phyloP scores from a whole-genome alignment of 2,888 invertebrate genomes.

The Drosophila merina region DNA sequence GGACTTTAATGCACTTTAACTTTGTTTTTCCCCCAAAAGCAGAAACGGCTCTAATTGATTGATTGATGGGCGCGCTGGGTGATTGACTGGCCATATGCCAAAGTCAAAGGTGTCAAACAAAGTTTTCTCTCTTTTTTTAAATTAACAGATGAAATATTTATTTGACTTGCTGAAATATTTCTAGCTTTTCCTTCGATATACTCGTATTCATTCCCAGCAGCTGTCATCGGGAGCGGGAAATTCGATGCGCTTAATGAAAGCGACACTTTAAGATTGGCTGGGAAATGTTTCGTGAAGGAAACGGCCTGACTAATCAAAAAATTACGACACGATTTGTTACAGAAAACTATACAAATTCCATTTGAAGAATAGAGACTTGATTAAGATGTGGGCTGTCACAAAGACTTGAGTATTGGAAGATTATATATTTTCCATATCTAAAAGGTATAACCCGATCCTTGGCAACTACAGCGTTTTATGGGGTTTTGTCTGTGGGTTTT shows the following conservation, averaged over 20 bases:
- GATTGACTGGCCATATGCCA: constrained; percentile 62
- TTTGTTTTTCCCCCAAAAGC: constrained; percentile 4
- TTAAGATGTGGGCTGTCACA: constrained; percentile 66
- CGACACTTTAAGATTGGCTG: constrained; percentile 58
- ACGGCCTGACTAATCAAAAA: constrained; percentile 70
- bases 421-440: constrained; percentile 9
- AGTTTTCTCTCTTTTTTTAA: constrained; percentile 7
- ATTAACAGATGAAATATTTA: constrained; percentile 52
- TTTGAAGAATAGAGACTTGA: constrained; percentile 49
- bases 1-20: constrained; percentile 68
- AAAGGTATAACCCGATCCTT: background rate
- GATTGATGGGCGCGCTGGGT: constrained; percentile 51
- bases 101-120: constrained; percentile 61
- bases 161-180: constrained; percentile 56
- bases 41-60: constrained; percentile 60
- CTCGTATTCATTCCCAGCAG: constrained; percentile 35
- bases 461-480: background rate
- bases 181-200: constrained; percentile 27
- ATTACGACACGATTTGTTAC: constrained; percentile 73
- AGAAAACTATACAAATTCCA: constrained; percentile 57
- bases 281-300: constrained; percentile 9
- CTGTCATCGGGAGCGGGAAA: constrained; percentile 60
- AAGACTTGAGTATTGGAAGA: constrained; percentile 1
- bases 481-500: constrained; percentile 20
- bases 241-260: constrained; percentile 75